Conservation (phyloP, 1,140 invertebrate genomes). For the Lordiphosa mommai region DNA sequence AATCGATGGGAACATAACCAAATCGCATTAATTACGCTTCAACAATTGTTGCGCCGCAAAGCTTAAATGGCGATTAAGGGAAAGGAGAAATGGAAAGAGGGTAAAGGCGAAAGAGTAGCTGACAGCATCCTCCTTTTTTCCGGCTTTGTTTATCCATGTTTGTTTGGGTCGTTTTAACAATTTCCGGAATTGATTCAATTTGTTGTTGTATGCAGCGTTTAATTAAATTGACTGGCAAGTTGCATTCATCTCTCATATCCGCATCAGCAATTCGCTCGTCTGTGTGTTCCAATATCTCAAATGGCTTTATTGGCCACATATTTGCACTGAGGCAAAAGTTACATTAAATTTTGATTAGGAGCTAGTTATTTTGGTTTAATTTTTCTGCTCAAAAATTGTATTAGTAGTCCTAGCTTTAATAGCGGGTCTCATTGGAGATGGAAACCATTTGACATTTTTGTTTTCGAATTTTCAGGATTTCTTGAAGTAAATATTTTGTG, state of each 20-base stretch:
- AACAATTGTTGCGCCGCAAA: slow-evolving; percentile 75
- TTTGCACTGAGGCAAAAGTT: slow-evolving; percentile 3
- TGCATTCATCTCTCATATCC: not conserved
- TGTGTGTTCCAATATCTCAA: too few species aligned
- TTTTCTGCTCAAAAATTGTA: too few species aligned
- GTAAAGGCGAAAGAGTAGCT: not conserved
- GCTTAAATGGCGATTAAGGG: slow-evolving; percentile 67
- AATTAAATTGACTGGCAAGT: slow-evolving; percentile 50
- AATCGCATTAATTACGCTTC: slow-evolving; percentile 76
- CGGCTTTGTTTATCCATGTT: slow-evolving; percentile 15
- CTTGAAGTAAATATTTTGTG: too few species aligned
- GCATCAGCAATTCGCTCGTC: not conserved
- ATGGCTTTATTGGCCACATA: not conserved
- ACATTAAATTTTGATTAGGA: not conserved
- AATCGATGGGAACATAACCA: slow-evolving; percentile 71
- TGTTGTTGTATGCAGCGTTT: slow-evolving; percentile 47
- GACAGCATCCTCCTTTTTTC: not conserved
- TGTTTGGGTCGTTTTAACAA: slow-evolving; percentile 47
- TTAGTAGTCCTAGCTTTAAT: too few species aligned
- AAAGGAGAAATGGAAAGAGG: slow-evolving; percentile 3
- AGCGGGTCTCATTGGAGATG: too few species aligned
- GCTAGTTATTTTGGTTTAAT: too few species aligned
- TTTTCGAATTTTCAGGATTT: too few species aligned
- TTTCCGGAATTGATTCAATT: slow-evolving; percentile 62
- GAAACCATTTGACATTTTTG: too few species aligned